These are phyloP conservation scores for Labrus mixtus DNA, from an alignment of 2,113 vertebrate genomes.

Conservation along the genomic window DNA sequence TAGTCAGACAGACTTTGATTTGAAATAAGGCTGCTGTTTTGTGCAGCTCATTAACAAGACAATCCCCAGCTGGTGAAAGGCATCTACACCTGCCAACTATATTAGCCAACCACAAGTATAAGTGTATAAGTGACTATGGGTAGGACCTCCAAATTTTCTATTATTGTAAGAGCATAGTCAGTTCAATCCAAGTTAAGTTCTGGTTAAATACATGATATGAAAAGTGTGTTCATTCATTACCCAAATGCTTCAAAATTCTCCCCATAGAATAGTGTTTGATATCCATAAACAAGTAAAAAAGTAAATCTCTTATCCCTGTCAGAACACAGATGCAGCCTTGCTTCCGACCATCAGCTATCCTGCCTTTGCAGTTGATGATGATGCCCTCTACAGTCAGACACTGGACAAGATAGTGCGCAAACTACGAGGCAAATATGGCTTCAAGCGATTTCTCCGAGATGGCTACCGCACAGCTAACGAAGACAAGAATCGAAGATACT, in stretches of 20 bases:
- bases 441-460: conserved; percentile 95
- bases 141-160: not conserved
- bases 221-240: too few species aligned
- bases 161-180: not conserved
- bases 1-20: not conserved
- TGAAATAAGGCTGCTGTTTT: not conserved
- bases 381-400: conserved; percentile 92
- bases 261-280: not conserved
- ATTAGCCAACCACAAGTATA: not conserved
- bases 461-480: conserved; percentile 94
- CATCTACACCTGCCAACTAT: not conserved
- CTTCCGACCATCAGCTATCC: conserved; percentile 97
- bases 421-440: conserved; percentile 93
- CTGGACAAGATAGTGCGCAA: conserved; percentile 95
- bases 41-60: not conserved
- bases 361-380: conserved; percentile 96
- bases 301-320: not conserved
- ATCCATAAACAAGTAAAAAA: not conserved
- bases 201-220: too few species aligned
- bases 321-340: conserved; percentile 97
- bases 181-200: too few species aligned
- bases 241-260: too few species aligned
- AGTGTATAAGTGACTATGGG: not conserved
- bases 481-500: conserved; percentile 91
- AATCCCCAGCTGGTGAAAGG: not conserved